These are phyloP conservation scores for Erinaceus europaeus DNA, from an alignment of 2,113 vertebrate genomes.

Conservation along the genomic window DNA sequence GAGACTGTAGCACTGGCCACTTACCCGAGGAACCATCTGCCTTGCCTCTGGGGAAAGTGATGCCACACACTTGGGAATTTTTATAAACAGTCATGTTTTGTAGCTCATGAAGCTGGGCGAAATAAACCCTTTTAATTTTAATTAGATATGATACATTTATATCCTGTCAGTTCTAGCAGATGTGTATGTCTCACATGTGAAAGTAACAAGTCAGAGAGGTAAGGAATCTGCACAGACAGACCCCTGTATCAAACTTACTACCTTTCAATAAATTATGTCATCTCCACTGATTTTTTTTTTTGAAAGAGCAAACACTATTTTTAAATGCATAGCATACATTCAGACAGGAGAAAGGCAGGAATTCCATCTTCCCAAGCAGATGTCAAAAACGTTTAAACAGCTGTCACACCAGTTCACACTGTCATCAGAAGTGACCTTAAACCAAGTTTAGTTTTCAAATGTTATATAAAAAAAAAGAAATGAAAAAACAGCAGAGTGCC, in stretches of 20 bases:
- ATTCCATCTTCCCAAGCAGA: conserved; percentile 71
- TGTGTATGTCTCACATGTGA: background rate
- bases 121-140: conserved; percentile 59
- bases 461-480: conserved; percentile 55
- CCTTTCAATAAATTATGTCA: background rate
- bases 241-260: background rate
- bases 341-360: background rate
- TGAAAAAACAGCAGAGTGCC: conserved; percentile 62
- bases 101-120: conserved; percentile 47
- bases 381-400: conserved; percentile 85
- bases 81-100: conserved; percentile 65
- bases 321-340: background rate
- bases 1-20: conserved; percentile 37
- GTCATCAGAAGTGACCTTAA: conserved; percentile 83
- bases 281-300: background rate
- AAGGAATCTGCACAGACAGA: background rate
- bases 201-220: background rate
- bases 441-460: conserved; percentile 82
- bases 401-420: conserved; percentile 77
- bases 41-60: conserved; percentile 14
- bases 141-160: conserved; percentile 41
- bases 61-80: conserved; percentile 49
- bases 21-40: conserved; percentile 41
- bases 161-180: conserved; percentile 2
- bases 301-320: conserved; percentile 4